A percentile compares a stretch with the other conserved stretches of the same genome.
phyloP scores from a whole-genome alignment of 2,888 invertebrate genomes.

The Epirrita christyi region DNA sequence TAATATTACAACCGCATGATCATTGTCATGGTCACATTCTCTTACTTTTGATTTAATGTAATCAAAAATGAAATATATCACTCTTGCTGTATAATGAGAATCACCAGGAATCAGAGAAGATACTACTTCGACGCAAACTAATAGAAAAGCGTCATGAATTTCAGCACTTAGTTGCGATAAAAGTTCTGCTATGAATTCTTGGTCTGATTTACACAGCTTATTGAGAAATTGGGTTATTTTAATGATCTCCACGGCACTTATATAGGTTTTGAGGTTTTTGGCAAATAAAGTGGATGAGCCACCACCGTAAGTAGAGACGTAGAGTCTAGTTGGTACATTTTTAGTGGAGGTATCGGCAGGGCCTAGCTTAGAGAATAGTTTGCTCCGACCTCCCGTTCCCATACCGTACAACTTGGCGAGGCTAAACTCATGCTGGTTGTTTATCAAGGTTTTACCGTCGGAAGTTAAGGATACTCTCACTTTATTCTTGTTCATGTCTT shows the following conservation, averaged over 20 bases:
- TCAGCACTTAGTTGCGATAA: slow-evolving; percentile 16
- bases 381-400: slow-evolving; percentile 40
- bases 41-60: slow-evolving; percentile 23
- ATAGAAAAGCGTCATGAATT: slow-evolving; percentile 19
- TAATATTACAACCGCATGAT: slow-evolving; percentile 10
- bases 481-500: slow-evolving; percentile 48
- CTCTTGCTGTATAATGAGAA: slow-evolving; percentile 4
- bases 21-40: slow-evolving; percentile 23
- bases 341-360: slow-evolving; percentile 41
- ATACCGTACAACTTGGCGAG: slow-evolving; percentile 40
- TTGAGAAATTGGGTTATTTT: slow-evolving; percentile 4
- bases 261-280: background rate
- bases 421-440: slow-evolving; percentile 40
- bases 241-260: background rate
- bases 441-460: slow-evolving; percentile 45
- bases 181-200: slow-evolving; percentile 20
- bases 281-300: background rate
- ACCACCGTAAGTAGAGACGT: slow-evolving; percentile 1
- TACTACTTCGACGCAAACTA: slow-evolving; percentile 9
- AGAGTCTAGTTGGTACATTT: slow-evolving; percentile 47
- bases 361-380: slow-evolving; percentile 44
- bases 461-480: slow-evolving; percentile 45
- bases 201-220: slow-evolving; percentile 20
- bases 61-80: slow-evolving; percentile 19
- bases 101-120: slow-evolving; percentile 1